A percentile compares a stretch with the other conserved stretches of the same genome.
Conservation (phyloP, 1,140 invertebrate species). For the Microplitis mediator region DNA sequence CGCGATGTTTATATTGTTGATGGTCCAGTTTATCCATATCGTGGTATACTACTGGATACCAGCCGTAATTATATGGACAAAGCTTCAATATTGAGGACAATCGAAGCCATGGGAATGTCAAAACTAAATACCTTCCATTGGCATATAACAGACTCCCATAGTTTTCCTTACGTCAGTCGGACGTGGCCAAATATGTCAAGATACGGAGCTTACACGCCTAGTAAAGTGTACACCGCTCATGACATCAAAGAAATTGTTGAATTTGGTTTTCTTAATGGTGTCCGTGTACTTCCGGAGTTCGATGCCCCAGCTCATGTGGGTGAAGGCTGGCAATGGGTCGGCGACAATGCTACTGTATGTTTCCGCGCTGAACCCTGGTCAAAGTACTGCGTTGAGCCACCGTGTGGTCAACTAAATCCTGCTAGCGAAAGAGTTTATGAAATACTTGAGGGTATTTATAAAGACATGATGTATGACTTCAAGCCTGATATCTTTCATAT, state of each 20-base stretch:
- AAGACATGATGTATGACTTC: slow-evolving; percentile 72
- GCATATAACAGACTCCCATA: slow-evolving; percentile 21
- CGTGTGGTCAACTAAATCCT: slow-evolving; percentile 85
- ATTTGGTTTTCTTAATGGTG: slow-evolving; percentile 74
- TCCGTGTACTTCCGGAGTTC: slow-evolving; percentile 82
- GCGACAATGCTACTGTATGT: slow-evolving; percentile 58
- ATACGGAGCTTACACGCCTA: slow-evolving; percentile 74
- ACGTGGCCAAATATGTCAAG: slow-evolving; percentile 72
- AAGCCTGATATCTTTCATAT: slow-evolving; percentile 83
- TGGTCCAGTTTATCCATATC: slow-evolving; percentile 74
- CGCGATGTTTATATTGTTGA: slow-evolving; percentile 69
- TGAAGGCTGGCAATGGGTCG: slow-evolving; percentile 82
- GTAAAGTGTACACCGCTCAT: slow-evolving; percentile 67
- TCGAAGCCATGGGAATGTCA: slow-evolving; percentile 80
- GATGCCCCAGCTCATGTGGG: slow-evolving; percentile 88
- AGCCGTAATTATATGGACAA: slow-evolving; percentile 76
- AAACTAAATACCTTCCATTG: slow-evolving; percentile 78
- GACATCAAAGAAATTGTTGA: slow-evolving; percentile 69
- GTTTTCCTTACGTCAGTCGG: slow-evolving; percentile 78
- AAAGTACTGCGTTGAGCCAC: slow-evolving; percentile 81
- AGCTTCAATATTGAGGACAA: slow-evolving; percentile 71
- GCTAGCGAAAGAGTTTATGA: slow-evolving; percentile 76
- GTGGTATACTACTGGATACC: slow-evolving; percentile 80
- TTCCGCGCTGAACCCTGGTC: slow-evolving; percentile 77
- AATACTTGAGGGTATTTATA: slow-evolving; percentile 73